These are phyloP conservation scores for Ypsolopha sequella DNA, from an alignment of 2,888 invertebrate genomes.

Conservation along the genomic window DNA sequence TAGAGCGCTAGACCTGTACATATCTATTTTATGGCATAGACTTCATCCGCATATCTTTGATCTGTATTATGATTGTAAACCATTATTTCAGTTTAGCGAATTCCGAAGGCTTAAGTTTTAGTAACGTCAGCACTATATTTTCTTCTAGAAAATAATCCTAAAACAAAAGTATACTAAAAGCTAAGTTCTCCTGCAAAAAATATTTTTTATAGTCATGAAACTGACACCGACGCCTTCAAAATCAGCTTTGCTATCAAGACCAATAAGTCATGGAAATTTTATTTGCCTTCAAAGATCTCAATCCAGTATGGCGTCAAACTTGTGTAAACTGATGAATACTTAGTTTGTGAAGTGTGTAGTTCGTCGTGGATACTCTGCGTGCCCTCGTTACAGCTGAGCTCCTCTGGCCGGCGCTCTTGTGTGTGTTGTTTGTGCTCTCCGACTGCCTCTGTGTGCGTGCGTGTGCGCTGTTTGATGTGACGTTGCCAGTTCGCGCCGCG, in stretches of 20 bases:
- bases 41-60: no score
- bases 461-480: constrained; percentile 34
- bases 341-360: constrained; percentile 10
- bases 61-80: no score
- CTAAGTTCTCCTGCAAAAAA: no score
- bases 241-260: background rate
- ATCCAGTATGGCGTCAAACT: background rate
- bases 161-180: no score
- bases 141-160: no score
- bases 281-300: background rate
- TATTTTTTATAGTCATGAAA: no score
- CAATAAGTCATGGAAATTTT: background rate
- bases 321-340: background rate
- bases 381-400: constrained; percentile 27
- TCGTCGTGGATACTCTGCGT: constrained; percentile 12
- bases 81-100: no score
- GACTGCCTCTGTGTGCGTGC: constrained; percentile 35
- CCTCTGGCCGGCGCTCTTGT: constrained; percentile 67
- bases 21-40: no score
- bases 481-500: constrained; percentile 10
- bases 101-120: no score
- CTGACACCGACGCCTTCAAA: background rate
- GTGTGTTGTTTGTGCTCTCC: constrained; percentile 52
- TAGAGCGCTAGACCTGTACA: no score
- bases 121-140: no score